Percentiles rank a stretch among this genome's conserved stretches.
Conservation (phyloP, 2,797 vertebrate genomes). For the Sebastes steindachneri region DNA sequence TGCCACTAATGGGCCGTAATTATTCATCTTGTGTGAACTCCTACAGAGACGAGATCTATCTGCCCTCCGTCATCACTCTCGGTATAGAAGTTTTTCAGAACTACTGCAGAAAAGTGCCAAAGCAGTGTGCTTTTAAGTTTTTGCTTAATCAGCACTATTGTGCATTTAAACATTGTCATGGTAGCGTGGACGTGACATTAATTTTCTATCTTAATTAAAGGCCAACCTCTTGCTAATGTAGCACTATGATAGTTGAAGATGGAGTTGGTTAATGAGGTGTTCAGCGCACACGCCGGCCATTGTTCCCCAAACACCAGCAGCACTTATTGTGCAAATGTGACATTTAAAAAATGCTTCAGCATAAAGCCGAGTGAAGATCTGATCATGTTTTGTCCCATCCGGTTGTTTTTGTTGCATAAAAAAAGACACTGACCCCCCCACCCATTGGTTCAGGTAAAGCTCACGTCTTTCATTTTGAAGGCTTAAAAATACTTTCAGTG, state of each 20-base stretch:
- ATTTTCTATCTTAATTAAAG: conserved; percentile 42
- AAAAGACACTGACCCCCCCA: not conserved
- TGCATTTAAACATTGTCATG: conserved; percentile 4
- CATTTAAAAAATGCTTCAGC: conserved; percentile 50
- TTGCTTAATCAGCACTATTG: not conserved
- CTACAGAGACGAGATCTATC: conserved; percentile 16
- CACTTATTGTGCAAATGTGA: conserved; percentile 63
- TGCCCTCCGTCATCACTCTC: not conserved
- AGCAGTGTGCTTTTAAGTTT: not conserved
- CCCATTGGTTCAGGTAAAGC: not conserved
- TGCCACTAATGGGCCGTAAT: conserved; percentile 22
- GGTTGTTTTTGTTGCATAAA: not conserved
- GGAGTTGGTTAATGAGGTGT: conserved; percentile 36
- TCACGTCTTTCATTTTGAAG: not conserved
- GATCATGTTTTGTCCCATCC: not conserved
- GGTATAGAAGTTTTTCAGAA: not conserved
- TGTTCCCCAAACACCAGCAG: conserved; percentile 22
- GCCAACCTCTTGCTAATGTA: conserved; percentile 5
- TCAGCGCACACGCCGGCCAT: not conserved
- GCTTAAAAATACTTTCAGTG: not conserved
- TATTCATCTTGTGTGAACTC: conserved; percentile 18
- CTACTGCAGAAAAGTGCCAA: not conserved
- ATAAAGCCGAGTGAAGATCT: conserved; percentile 14
- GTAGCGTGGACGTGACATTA: conserved; percentile 1
- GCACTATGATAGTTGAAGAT: conserved; percentile 8